Percentiles rank a stretch among this genome's conserved stretches.
Conservation (phyloP, 2,888 invertebrate species). For the Agapetus fuscipes region DNA sequence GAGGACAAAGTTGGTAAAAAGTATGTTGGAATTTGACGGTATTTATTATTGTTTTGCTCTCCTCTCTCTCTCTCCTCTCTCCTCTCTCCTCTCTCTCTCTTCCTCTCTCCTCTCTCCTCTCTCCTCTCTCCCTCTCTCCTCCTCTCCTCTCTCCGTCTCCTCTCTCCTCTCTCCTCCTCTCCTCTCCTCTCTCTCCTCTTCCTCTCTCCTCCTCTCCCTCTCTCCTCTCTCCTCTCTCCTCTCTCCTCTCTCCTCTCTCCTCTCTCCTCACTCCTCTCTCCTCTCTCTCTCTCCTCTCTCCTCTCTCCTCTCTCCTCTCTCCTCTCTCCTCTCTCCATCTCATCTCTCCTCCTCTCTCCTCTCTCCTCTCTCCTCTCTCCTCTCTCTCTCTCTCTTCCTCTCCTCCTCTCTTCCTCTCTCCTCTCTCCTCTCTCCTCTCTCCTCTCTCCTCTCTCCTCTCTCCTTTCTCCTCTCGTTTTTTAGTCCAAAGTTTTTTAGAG, state of each 20-base stretch:
- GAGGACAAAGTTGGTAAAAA: too few species aligned
- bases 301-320: background rate
- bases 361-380: background rate
- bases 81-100: too few species aligned
- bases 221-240: too few species aligned
- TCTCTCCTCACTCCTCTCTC: background rate
- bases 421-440: background rate
- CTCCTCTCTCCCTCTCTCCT: too few species aligned
- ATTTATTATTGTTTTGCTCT: too few species aligned
- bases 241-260: background rate
- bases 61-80: too few species aligned
- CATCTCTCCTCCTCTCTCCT: background rate
- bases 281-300: background rate
- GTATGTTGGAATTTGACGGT: too few species aligned
- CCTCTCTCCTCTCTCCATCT: background rate
- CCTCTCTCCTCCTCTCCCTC: background rate
- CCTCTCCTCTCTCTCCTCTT: background rate
- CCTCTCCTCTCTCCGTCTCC: too few species aligned
- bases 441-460: background rate
- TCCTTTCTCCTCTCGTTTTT: background rate
- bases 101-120: too few species aligned
- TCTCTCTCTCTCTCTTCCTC: slow-evolving; percentile 1
- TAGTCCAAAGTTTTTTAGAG: too few species aligned
- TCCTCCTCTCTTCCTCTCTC: background rate
- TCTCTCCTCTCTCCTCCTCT: too few species aligned